Conservation (phyloP, 2,888 invertebrate species). For the Eugnorisma glareosa region DNA sequence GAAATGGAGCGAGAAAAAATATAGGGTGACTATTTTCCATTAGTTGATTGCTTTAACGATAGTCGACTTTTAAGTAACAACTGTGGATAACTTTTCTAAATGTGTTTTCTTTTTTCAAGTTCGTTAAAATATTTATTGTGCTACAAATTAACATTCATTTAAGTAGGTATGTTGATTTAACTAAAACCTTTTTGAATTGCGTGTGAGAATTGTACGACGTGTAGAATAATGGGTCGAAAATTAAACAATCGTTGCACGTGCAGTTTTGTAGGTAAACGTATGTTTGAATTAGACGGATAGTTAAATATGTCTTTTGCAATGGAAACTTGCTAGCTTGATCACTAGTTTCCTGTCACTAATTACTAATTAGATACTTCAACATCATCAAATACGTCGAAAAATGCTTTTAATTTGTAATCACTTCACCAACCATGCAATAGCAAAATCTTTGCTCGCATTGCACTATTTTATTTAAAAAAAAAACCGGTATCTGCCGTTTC, state of each 20-base stretch:
- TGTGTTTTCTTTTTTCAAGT: constrained; percentile 26
- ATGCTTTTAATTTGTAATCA: constrained; percentile 9
- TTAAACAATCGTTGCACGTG: not conserved
- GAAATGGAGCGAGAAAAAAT: constrained; percentile 55
- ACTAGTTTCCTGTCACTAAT: constrained; percentile 10
- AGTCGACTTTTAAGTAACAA: constrained; percentile 56
- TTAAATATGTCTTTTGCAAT: not conserved
- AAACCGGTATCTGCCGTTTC: constrained; percentile 43
- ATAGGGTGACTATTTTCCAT: constrained; percentile 62
- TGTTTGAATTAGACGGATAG: not conserved
- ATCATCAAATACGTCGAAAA: constrained; percentile 17
- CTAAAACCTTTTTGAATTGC: constrained; percentile 16
- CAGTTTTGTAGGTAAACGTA: constrained; percentile 9
- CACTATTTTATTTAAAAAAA: constrained; percentile 21
- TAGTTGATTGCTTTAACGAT: constrained; percentile 65
- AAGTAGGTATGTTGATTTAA: not conserved
- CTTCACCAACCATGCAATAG: constrained; percentile 14
- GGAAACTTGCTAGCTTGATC: not conserved
- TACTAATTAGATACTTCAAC: constrained; percentile 12
- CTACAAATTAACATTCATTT: constrained; percentile 24
- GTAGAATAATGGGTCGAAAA: not conserved
- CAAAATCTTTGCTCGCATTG: constrained; percentile 4
- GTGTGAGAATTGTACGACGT: not conserved
- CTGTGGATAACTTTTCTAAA: constrained; percentile 44
- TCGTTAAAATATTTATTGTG: constrained; percentile 22